Percentiles rank a stretch among this genome's conserved stretches.
Conservation (phyloP, 2,888 invertebrate species). For the Leucozona laternaria region DNA sequence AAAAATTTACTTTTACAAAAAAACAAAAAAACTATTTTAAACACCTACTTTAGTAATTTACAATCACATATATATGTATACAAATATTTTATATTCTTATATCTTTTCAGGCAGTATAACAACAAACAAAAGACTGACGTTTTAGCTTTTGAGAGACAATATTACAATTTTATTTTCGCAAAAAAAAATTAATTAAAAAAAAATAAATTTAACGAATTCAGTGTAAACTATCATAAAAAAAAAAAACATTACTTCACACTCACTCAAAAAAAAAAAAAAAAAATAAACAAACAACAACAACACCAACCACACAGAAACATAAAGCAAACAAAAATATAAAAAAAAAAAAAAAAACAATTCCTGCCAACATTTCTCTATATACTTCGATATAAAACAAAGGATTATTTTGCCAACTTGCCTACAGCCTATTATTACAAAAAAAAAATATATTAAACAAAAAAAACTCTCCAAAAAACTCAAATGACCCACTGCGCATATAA, state of each 20-base stretch:
- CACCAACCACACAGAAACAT: conserved; percentile 27
- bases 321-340: conserved; percentile 19
- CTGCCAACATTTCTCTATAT: conserved; percentile 72
- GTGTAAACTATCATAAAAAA: conserved; percentile 58
- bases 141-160: conserved; percentile 84
- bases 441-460: neutral
- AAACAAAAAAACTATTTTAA: no score
- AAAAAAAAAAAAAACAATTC: conserved; percentile 56
- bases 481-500: conserved; percentile 48
- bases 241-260: conserved; percentile 45
- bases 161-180: conserved; percentile 80
- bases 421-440: conserved; percentile 55
- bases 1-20: no score
- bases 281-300: conserved; percentile 10
- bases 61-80: no score
- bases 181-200: conserved; percentile 41
- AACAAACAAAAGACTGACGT: conserved; percentile 84
- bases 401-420: conserved; percentile 74
- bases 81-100: conserved; percentile 15
- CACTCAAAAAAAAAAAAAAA: conserved; percentile 26
- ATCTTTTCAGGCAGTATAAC: conserved; percentile 77
- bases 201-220: conserved; percentile 50
- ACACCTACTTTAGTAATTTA: no score
- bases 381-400: conserved; percentile 62
- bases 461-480: conserved; percentile 38